Evolutionary conservation across 35 echinoderm and acorn worm species (phyloP), one percentile per base, ranked within the genome.

Genomic region (Apostichopus japonicus): DNA sequence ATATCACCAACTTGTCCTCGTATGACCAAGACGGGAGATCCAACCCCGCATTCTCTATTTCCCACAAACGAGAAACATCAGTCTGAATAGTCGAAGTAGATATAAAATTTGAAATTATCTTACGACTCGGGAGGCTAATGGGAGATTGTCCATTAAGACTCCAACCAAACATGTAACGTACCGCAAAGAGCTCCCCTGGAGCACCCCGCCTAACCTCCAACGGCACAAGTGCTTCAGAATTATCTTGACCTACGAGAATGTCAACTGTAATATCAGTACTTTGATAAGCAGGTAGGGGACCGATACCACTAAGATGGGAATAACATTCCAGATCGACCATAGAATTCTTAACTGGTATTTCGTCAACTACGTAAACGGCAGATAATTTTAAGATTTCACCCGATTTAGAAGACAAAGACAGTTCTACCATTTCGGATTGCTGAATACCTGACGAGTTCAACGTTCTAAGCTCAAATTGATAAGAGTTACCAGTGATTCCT

Each of bases 121-220:
- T 93, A 25, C 80, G 62, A 87, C 65, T 75, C 5, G 63, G 62
- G 53, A 84, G 63, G 8, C 24, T 78, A 14, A 53, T 21, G 10
- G 24, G 92, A 16, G 92, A 93, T 2, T 76, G 92, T 10, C 92
- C 92, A 87, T 93, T 93, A 58, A 86, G 2, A 77, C 92, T 86
- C 92, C 92, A 93, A 53, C 92, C 92, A 54, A 93, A 86, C 52
- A 93, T 86, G 80, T 80, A 86, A 54, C 92, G 92, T 1, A 93
- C n/a, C 5, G 92, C 92, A 72, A 71, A 93, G 27, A 81, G 92
- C 44, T 93, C 59, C 22, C 92, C 81, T 5, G 92, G 63, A 23
- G 53, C 57, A 21, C 92, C 92, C 10, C 72, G 79, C 13, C 57
- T 77, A 8, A 93, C 80, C 53, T 92, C 91, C 84, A 92, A 87